Evolutionary conservation across 2,113 vertebrate species (phyloP).

Genomic region (Mirza zaza): DNA sequence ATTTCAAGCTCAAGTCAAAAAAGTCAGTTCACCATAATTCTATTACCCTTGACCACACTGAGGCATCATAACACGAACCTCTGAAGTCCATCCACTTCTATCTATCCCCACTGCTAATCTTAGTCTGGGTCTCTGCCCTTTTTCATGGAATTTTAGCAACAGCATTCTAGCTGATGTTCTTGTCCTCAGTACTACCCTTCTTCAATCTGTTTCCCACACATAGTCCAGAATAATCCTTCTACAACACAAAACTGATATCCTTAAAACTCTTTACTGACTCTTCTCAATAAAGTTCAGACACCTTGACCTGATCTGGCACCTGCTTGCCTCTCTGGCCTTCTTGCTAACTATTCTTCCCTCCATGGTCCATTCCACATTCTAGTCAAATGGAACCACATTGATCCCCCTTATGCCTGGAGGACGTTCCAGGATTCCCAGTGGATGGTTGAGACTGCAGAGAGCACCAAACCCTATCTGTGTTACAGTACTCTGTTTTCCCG

Average conservation of each 20-base stretch:
- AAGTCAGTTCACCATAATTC: background rate
- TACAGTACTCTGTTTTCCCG: background rate
- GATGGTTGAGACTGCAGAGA: background rate
- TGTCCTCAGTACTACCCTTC: background rate
- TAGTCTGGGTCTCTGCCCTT: background rate
- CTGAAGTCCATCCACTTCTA: background rate
- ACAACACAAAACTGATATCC: background rate
- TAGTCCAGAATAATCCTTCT: background rate
- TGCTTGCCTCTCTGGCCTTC: background rate
- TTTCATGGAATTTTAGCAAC: background rate
- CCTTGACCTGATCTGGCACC: background rate
- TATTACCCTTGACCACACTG: background rate
- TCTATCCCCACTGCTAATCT: background rate
- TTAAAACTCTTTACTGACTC: background rate
- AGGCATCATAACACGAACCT: background rate
- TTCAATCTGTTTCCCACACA: background rate
- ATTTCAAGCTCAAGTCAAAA: background rate
- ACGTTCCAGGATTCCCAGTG: background rate
- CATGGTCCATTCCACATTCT: background rate
- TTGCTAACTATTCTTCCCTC: background rate
- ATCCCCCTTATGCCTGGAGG: too few species aligned
- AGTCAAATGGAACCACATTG: too few species aligned
- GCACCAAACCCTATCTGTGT: background rate
- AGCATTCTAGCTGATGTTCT: background rate
- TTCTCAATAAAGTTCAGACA: background rate